These are phyloP conservation scores for Ptychochromis oligacanthus DNA, from an alignment of 2,113 vertebrate species.

Conservation along the genomic window DNA sequence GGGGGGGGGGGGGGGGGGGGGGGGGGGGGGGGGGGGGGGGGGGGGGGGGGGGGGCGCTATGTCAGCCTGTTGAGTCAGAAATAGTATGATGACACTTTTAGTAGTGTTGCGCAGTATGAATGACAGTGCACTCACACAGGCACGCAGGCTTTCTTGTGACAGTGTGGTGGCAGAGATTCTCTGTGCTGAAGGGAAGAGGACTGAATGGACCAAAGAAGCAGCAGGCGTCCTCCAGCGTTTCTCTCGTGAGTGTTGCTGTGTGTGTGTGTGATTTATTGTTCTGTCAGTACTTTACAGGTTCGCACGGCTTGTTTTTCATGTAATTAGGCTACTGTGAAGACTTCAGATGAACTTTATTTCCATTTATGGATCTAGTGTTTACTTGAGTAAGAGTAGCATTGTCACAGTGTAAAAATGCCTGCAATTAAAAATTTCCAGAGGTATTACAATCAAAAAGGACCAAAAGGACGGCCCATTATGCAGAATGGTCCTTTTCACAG, in stretches of 20 bases:
- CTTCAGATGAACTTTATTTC: background rate
- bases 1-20: too few relatives aligned
- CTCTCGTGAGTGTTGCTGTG: background rate
- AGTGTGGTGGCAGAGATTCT: background rate
- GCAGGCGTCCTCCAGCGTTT: background rate
- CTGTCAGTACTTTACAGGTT: background rate
- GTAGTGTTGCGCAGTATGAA: constrained; percentile 30
- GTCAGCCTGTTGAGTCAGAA: constrained; percentile 51
- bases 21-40: too few relatives aligned
- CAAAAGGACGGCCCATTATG: background rate
- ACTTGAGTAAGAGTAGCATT: background rate
- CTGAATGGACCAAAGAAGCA: background rate
- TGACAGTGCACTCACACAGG: constrained; percentile 24
- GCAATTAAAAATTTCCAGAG: too few relatives aligned
- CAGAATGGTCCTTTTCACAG: background rate
- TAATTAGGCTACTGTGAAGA: background rate
- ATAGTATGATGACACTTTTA: constrained; percentile 36
- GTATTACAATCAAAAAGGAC: background rate
- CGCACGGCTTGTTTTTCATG: background rate
- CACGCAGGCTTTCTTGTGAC: background rate
- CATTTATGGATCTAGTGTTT: background rate
- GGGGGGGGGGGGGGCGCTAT: background rate
- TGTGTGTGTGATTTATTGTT: background rate
- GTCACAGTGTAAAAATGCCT: background rate
- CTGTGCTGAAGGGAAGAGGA: background rate